These are phyloP conservation scores for Andrena camellia DNA, from an alignment of 2,888 invertebrate species.

Conservation along the genomic window DNA sequence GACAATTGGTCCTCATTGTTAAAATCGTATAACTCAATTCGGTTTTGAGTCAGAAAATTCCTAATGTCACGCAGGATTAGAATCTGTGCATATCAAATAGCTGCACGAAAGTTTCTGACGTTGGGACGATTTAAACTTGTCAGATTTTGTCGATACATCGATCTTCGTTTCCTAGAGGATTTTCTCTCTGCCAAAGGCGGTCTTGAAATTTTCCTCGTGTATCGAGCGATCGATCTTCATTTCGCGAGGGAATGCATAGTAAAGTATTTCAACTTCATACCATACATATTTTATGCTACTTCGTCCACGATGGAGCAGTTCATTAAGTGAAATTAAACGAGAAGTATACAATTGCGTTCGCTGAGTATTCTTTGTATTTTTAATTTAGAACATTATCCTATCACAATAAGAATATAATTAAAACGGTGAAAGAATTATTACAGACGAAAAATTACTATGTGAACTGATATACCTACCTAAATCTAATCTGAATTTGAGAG, in stretches of 20 bases:
- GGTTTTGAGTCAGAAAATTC: background rate
- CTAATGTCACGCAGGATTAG: background rate
- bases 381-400: no score
- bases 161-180: background rate
- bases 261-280: background rate
- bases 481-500: no score
- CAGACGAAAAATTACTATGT: no score
- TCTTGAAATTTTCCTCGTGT: slow-evolving; percentile 1
- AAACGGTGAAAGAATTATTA: no score
- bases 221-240: slow-evolving; percentile 3
- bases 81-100: background rate
- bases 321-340: background rate
- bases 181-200: background rate
- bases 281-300: background rate
- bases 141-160: background rate
- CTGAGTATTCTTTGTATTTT: no score
- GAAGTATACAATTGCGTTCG: background rate
- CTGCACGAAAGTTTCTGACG: background rate
- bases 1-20: background rate
- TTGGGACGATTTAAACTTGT: background rate
- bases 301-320: background rate
- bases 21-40: no score
- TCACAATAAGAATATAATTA: no score
- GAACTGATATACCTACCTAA: no score
- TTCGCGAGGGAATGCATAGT: background rate